Base-by-base conservation (phyloP, 35 echinoderm and acorn worm species). In the Apostichopus californicus region DNA sequence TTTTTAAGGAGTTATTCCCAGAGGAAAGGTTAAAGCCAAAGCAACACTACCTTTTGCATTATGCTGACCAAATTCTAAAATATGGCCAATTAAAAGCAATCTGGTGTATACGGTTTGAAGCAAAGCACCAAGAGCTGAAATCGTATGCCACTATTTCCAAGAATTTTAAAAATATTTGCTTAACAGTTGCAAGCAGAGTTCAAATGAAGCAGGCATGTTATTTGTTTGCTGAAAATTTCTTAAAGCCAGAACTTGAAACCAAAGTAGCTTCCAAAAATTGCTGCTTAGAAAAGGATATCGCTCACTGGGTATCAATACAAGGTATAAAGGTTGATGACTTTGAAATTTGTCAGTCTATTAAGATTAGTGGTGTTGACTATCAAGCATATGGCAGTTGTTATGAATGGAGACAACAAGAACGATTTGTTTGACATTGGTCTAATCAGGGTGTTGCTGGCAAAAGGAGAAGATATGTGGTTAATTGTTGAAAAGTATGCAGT, bases 1-100 rank as follows among this genome's bases (percentile, higher is more conserved):
- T 65, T 46, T 87, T 65, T 57, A 92, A 92, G 59, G 5, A 92
- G 23, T 55, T 92, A 14, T 92, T 77, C 20, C 90, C 78, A 23
- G 59, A 81, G 4, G 80, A 71, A 18, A n/a, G n/a, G n/a, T n/a
- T n/a, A n/a, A n/a, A n/a, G n/a, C n/a, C 90, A 25, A 83, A 92
- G 82, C 90, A 92, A 46, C 90, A 92, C 18, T 92, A 68, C 17
- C 18, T 82, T 5, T 52, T 92, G 10, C 90, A 92, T 71, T 92
- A 92, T 8, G 77, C 90, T 54, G 90, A 92, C 65, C 77, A 92
- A 22, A 92, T 92, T 25, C 6, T 92, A 10, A 92, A 92, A 25
- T 92, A 34, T 92, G 90, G 78, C 24, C 90, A 75, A 7, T 57
- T 92, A 4, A 92, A 54, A 68, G 46, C 90, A 8, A 82, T 34